Conservation (phyloP, 2,797 vertebrate genomes). For the Pseudochaenichthys georgianus region DNA sequence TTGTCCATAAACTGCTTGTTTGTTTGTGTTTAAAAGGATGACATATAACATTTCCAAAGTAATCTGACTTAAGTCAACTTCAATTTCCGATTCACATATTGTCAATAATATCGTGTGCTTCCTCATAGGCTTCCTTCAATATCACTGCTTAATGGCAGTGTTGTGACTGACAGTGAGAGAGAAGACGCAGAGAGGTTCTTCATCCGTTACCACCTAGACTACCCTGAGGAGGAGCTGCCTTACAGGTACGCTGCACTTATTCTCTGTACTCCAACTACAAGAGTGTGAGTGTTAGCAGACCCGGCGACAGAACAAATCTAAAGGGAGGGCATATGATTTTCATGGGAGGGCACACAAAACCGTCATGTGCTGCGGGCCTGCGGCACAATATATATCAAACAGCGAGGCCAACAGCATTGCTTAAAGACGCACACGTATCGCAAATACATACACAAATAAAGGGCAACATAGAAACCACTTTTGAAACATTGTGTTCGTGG, state of each 20-base stretch:
- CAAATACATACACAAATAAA: no score
- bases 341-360: no score
- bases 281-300: not conserved
- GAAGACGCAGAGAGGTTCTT: constrained; percentile 98
- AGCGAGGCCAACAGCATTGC: no score
- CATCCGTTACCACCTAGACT: constrained; percentile 93
- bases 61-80: no score
- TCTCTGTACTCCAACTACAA: not conserved
- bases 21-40: not conserved
- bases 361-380: no score
- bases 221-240: constrained; percentile 89
- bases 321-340: no score
- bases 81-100: not conserved
- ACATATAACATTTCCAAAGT: no score
- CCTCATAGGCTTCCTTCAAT: constrained; percentile 91
- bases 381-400: no score
- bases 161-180: constrained; percentile 91
- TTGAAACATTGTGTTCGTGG: no score
- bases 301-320: no score
- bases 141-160: constrained; percentile 93
- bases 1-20: not conserved
- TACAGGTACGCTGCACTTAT: constrained; percentile 54
- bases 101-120: not conserved
- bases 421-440: no score
- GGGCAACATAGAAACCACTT: no score